phyloP scores from a whole-genome alignment of 1,140 invertebrate genomes.

The Drosophila lowei region DNA sequence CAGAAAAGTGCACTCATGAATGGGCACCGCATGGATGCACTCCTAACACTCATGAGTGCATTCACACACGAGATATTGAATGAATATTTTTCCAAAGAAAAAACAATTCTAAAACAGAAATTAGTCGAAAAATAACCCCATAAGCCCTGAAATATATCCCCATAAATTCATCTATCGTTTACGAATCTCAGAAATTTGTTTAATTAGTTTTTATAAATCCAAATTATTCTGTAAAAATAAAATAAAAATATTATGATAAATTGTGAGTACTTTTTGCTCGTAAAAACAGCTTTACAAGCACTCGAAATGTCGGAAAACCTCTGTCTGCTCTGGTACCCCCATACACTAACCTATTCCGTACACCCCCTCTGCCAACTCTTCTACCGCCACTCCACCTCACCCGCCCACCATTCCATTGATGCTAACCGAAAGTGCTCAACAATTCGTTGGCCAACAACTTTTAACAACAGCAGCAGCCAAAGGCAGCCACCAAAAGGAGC shows the following conservation, averaged over 20 bases:
- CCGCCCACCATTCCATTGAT: slow-evolving; percentile 30
- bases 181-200: no score
- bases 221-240: no score
- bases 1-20: no score
- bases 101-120: no score
- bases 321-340: not conserved
- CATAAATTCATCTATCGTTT: no score
- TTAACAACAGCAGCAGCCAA: slow-evolving; percentile 22
- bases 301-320: slow-evolving; percentile 23
- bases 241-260: no score
- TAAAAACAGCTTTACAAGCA: slow-evolving; percentile 26
- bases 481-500: not conserved
- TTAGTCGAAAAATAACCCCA: no score
- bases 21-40: no score
- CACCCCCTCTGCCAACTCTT: not conserved
- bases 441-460: slow-evolving; percentile 50
- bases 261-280: not conserved
- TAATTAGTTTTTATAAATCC: not conserved
- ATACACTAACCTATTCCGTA: not conserved
- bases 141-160: no score
- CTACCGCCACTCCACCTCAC: not conserved
- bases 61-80: no score
- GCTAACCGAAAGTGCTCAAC: slow-evolving; percentile 46
- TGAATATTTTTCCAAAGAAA: no score
- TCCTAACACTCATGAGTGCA: no score